Percentiles rank a stretch among this genome's conserved stretches.
Evolutionary conservation across 2,797 vertebrate species (phyloP).

Genomic region (Tadarida brasiliensis): DNA sequence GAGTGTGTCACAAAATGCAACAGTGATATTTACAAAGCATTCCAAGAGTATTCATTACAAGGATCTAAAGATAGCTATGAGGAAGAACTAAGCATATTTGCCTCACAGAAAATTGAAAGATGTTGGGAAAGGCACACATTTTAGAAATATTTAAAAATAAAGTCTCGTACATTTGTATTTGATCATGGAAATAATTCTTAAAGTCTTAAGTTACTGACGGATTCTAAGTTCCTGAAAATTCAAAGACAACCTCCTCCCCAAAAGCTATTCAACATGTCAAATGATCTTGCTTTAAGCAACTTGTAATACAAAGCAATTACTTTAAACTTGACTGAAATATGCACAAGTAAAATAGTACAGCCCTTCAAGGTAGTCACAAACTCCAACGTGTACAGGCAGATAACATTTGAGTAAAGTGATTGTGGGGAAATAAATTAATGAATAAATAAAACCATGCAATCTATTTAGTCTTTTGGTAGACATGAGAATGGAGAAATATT

Average conservation of each 20-base stretch:
- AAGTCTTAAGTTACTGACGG: not conserved
- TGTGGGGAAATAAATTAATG: not conserved
- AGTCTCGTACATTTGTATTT: not conserved
- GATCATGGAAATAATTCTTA: not conserved
- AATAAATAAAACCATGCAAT: not conserved
- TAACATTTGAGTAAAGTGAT: constrained; percentile 3
- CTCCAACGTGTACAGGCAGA: not conserved
- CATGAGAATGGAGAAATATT: not conserved
- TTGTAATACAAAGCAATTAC: not conserved
- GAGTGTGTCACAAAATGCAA: not conserved
- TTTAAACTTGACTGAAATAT: constrained; percentile 12
- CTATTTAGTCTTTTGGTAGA: not conserved
- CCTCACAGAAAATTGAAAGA: not conserved
- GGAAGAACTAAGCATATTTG: not conserved
- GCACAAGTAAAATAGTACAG: not conserved
- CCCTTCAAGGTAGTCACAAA: not conserved
- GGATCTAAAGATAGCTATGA: not conserved
- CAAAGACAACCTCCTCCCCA: not conserved
- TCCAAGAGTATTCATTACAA: not conserved
- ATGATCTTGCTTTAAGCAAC: constrained; percentile 37
- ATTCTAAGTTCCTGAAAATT: not conserved
- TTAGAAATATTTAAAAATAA: not conserved
- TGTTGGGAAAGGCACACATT: not conserved
- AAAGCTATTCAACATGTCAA: not conserved
- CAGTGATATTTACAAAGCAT: not conserved